Conservation (phyloP, 2,888 invertebrate genomes). For the Hyalella azteca region DNA sequence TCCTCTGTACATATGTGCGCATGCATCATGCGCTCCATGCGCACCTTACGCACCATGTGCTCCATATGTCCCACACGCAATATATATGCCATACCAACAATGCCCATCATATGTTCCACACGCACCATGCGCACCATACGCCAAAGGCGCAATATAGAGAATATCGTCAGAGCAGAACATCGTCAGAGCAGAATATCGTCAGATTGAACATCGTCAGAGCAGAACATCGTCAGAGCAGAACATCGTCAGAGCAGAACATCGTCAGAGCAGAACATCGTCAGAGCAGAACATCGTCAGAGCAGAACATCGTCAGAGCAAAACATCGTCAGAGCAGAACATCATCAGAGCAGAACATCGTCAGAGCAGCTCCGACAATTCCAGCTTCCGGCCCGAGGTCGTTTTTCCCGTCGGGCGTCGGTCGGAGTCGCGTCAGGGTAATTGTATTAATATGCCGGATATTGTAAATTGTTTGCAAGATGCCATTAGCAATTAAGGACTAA, state of each 20-base stretch:
- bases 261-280: background rate
- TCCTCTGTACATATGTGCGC: too few relatives aligned
- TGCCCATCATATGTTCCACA: too few relatives aligned
- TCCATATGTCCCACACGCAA: too few relatives aligned
- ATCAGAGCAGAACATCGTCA: background rate
- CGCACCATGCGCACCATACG: too few relatives aligned
- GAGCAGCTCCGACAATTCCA: background rate
- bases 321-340: background rate
- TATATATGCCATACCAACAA: too few relatives aligned
- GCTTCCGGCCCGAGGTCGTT: background rate
- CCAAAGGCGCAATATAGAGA: too few relatives aligned
- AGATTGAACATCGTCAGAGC: too few relatives aligned
- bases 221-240: too few relatives aligned
- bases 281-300: background rate
- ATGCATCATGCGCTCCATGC: too few relatives aligned
- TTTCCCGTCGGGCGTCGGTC: slow-evolving; percentile 18
- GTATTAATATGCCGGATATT: slow-evolving; percentile 34
- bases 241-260: background rate
- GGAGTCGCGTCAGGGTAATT: background rate
- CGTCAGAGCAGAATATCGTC: too few relatives aligned
- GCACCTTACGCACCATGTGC: too few relatives aligned
- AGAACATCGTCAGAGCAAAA: background rate
- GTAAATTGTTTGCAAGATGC: slow-evolving; percentile 33
- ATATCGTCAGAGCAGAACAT: too few relatives aligned
- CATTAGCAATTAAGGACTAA: slow-evolving; percentile 30